These are phyloP conservation scores for Hycleus cichorii DNA, from an alignment of 1,140 invertebrate genomes.

Conservation along the genomic window DNA sequence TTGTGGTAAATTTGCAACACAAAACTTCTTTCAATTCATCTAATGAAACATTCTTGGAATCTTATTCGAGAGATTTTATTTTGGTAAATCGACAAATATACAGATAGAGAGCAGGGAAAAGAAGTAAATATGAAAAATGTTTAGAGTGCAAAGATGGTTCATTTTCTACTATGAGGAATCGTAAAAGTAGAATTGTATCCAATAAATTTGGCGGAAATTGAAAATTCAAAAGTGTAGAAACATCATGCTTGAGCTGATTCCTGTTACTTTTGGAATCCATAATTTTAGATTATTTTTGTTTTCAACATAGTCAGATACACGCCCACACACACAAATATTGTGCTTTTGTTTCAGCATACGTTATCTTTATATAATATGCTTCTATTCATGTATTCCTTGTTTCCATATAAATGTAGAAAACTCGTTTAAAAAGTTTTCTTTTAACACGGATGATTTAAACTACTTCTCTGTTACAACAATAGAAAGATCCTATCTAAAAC, in stretches of 20 bases:
- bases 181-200: constrained; percentile 22
- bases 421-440: constrained; percentile 9
- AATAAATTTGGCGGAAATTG: constrained; percentile 22
- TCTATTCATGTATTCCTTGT: neutral
- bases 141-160: constrained; percentile 1
- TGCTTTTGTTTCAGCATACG: neutral
- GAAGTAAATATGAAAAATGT: too few species aligned
- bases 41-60: too few species aligned
- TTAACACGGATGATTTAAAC: constrained; percentile 7
- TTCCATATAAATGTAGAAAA: constrained; percentile 11
- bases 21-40: too few species aligned
- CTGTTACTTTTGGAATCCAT: constrained; percentile 17
- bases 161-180: constrained; percentile 5
- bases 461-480: too few species aligned
- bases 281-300: constrained; percentile 22
- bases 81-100: too few species aligned
- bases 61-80: too few species aligned
- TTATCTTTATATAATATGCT: constrained; percentile 6
- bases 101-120: too few species aligned
- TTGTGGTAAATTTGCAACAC: too few species aligned
- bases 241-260: constrained; percentile 22
- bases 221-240: constrained; percentile 19
- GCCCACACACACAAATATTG: neutral
- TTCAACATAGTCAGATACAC: constrained; percentile 6
- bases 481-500: too few species aligned